Base-by-base conservation (phyloP, 2,797 vertebrate genomes). In the Aratinga solstitialis region DNA sequence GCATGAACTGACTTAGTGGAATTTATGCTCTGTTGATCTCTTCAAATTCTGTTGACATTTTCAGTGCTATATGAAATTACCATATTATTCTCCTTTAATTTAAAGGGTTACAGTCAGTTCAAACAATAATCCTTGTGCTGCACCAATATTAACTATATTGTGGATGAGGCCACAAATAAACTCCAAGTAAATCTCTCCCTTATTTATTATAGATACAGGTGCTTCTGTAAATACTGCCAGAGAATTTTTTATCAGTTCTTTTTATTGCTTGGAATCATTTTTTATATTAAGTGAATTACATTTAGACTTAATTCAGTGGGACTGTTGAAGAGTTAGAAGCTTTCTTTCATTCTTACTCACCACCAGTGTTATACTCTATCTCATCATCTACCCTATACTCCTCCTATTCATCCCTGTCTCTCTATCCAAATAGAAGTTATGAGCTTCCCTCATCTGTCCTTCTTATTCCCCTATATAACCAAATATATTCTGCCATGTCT, bases 1-100 rank as follows among this genome's bases (percentile, higher is more conserved):
- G 27, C 26, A 69, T 84, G 45, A 75, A 65, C 11, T 65, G 24
- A 74, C 27, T 68, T 48, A 34, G 9, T 69, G 17, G 32, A 78
- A 71, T 90, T 93, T 78, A 61, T 73, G 47, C 13, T 87, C 20
- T 30, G 13, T 78, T 50, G 27, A 30, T 26, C 4, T 66, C 77
- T 87, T 74, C 4, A 88, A 59, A 90, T 81, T 92, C 30, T 77
- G 82, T 87, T 92, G 42, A 62, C 19, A 58, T 90, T 95, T 90
- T 75, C 42, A 84, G 21, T 79, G 27, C 13, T 48, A 29, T 43
- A 26, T 59, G 27, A 65, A 92, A 73, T 76, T 67, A 36, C 16
- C 3, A 3, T 58, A 54, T 78, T 17, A 79, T 59, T 95, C 15
- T 75, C 38, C 47, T 80, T 76, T 72, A 75, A 78, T 51, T 76